Percentiles rank a stretch among this genome's conserved stretches.
These are phyloP conservation scores for Gallinago solitaria DNA, from an alignment of 2,797 vertebrate genomes.

Conservation along the genomic window DNA sequence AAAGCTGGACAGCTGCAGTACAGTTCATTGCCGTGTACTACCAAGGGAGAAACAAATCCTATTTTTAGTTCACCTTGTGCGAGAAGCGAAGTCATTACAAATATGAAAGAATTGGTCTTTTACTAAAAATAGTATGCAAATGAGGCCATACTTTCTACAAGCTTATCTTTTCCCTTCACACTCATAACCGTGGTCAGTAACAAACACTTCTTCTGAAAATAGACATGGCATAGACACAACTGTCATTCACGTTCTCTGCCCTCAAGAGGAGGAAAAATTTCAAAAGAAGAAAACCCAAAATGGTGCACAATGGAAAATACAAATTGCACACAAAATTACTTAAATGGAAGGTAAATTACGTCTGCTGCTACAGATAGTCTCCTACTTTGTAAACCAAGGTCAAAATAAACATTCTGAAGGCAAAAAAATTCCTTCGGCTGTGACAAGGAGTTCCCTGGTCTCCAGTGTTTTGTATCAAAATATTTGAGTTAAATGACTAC, in stretches of 20 bases:
- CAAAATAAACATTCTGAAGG: background rate
- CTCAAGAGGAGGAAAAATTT: background rate
- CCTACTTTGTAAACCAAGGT: background rate
- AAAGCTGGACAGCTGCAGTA: slow-evolving; percentile 57
- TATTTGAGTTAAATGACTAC: background rate
- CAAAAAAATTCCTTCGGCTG: background rate
- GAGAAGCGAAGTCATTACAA: slow-evolving; percentile 46
- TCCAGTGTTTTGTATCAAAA: background rate
- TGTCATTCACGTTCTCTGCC: background rate
- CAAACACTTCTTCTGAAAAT: slow-evolving; percentile 15
- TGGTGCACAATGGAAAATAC: background rate
- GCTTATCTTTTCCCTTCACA: slow-evolving; percentile 59
- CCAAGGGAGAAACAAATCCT: slow-evolving; percentile 51
- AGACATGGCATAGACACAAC: background rate
- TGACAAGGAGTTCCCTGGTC: background rate
- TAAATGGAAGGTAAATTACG: background rate
- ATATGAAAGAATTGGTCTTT: slow-evolving; percentile 59
- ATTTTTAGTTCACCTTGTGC: slow-evolving; percentile 66
- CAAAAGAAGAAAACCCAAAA: background rate
- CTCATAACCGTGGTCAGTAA: background rate
- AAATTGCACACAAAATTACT: background rate
- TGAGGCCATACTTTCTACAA: slow-evolving; percentile 6
- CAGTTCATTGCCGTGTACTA: slow-evolving; percentile 14
- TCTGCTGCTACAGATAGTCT: background rate
- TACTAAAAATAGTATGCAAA: slow-evolving; percentile 68